These are phyloP conservation scores for Pachypanchax playfairii DNA, from an alignment of 2,113 vertebrate species.

Conservation along the genomic window DNA sequence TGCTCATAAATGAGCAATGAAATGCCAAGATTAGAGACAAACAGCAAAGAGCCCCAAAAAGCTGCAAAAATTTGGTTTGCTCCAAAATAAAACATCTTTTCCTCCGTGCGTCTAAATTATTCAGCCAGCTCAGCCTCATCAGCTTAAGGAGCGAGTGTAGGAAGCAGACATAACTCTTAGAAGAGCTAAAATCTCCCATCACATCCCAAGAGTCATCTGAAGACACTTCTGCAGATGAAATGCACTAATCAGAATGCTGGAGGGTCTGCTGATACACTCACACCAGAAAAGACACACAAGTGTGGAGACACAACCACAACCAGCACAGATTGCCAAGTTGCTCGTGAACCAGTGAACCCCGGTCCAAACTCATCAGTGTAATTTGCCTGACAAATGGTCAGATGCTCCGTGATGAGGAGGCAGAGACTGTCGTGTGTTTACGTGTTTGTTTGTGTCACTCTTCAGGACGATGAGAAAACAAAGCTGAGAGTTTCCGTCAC, in stretches of 20 bases:
- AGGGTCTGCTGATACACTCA: background rate
- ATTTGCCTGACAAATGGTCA: slow-evolving; percentile 25
- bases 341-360: slow-evolving; percentile 14
- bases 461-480: slow-evolving; percentile 5
- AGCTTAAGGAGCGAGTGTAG: slow-evolving; percentile 22
- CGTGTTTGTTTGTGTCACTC: slow-evolving; percentile 4
- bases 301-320: background rate
- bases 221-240: slow-evolving; percentile 31
- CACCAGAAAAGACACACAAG: slow-evolving; percentile 4
- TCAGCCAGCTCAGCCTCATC: slow-evolving; percentile 39
- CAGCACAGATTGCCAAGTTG: slow-evolving; percentile 9
- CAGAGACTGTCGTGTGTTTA: slow-evolving; percentile 3
- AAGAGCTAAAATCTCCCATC: slow-evolving; percentile 39
- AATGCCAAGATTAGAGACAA: slow-evolving; percentile 10
- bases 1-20: slow-evolving; percentile 17
- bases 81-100: slow-evolving; percentile 40
- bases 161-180: slow-evolving; percentile 41
- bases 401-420: slow-evolving; percentile 4
- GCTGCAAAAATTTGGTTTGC: slow-evolving; percentile 23
- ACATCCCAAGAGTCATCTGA: slow-evolving; percentile 14
- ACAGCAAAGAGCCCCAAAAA: slow-evolving; percentile 14
- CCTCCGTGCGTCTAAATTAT: slow-evolving; percentile 46
- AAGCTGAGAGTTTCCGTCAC: slow-evolving; percentile 5
- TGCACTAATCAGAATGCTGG: slow-evolving; percentile 16
- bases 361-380: slow-evolving; percentile 34